phyloP scores from a whole-genome alignment of 2,888 invertebrate species.

The Metopia argyrocephala region DNA sequence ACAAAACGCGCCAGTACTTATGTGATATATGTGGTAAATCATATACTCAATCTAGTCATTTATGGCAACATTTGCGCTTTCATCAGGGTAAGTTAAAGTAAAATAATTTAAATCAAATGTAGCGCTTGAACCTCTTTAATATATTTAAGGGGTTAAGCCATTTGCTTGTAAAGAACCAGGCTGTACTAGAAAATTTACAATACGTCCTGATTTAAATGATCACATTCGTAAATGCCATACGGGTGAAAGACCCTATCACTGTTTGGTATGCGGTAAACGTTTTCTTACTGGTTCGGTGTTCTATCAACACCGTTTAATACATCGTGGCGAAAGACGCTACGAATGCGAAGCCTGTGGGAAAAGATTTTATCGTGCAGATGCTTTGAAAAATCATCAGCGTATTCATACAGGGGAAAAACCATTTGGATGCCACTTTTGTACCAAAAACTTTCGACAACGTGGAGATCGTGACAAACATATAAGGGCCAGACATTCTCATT shows the following conservation, averaged over 20 bases:
- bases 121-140: background rate
- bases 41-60: constrained; percentile 82
- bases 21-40: constrained; percentile 83
- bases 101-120: too few species aligned
- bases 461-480: constrained; percentile 82
- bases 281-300: constrained; percentile 83
- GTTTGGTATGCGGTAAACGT: constrained; percentile 82
- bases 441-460: constrained; percentile 80
- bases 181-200: constrained; percentile 82
- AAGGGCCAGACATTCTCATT: constrained; percentile 79
- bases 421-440: constrained; percentile 80
- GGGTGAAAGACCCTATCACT: constrained; percentile 83
- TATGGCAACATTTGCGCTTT: constrained; percentile 84
- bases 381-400: constrained; percentile 81
- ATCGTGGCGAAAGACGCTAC: constrained; percentile 82
- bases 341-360: constrained; percentile 83
- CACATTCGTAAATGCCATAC: constrained; percentile 83
- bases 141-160: constrained; percentile 81
- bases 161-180: constrained; percentile 82
- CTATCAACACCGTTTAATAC: constrained; percentile 83
- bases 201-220: constrained; percentile 82
- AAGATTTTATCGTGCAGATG: constrained; percentile 83
- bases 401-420: constrained; percentile 83
- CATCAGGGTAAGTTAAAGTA: constrained; percentile 80
- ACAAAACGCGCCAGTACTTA: constrained; percentile 79